These are phyloP conservation scores for Poeciliopsis turrubarensis DNA, from an alignment of 2,113 vertebrate species.

Conservation along the genomic window DNA sequence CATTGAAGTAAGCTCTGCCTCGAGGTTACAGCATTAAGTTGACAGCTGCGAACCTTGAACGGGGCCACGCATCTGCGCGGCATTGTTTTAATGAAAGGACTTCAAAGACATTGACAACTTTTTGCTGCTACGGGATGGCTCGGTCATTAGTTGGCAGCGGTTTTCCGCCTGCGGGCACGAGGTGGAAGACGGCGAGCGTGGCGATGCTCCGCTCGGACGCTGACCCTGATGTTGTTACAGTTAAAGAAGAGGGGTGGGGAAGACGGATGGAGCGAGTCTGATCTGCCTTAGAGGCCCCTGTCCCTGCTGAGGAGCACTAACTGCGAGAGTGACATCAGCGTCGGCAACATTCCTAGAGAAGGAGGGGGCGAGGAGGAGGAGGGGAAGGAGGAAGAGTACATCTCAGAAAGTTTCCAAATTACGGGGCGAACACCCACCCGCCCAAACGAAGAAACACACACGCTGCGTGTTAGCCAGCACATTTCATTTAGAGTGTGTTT, in stretches of 20 bases:
- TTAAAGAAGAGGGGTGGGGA: slow-evolving; percentile 22
- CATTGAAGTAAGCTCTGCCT: slow-evolving; percentile 16
- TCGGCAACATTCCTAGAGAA: slow-evolving; percentile 78
- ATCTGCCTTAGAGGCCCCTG: slow-evolving; percentile 20
- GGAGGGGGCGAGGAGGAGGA: slow-evolving; percentile 37
- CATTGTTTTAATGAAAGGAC: slow-evolving; percentile 63
- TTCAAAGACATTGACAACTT: slow-evolving; percentile 45
- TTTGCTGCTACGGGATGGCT: slow-evolving; percentile 32
- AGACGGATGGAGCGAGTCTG: slow-evolving; percentile 61
- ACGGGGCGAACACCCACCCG: slow-evolving; percentile 30
- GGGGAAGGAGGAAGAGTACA: slow-evolving; percentile 50
- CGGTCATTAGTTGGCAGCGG: slow-evolving; percentile 50
- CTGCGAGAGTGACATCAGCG: slow-evolving; percentile 80
- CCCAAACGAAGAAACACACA: slow-evolving; percentile 22
- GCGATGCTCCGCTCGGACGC: slow-evolving; percentile 51
- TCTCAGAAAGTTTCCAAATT: slow-evolving; percentile 72
- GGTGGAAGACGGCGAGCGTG: slow-evolving; percentile 19
- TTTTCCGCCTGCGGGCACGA: slow-evolving; percentile 40
- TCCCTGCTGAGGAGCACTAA: slow-evolving; percentile 63
- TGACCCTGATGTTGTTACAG: slow-evolving; percentile 70
- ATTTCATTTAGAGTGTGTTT: slow-evolving; percentile 14
- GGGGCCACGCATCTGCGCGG: slow-evolving; percentile 40
- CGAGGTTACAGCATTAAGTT: slow-evolving; percentile 7
- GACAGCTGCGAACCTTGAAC: slow-evolving; percentile 14
- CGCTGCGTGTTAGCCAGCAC: slow-evolving; percentile 18